Evolutionary conservation across 1,140 invertebrate species (phyloP).

Genomic region (Drosophila funebris): DNA sequence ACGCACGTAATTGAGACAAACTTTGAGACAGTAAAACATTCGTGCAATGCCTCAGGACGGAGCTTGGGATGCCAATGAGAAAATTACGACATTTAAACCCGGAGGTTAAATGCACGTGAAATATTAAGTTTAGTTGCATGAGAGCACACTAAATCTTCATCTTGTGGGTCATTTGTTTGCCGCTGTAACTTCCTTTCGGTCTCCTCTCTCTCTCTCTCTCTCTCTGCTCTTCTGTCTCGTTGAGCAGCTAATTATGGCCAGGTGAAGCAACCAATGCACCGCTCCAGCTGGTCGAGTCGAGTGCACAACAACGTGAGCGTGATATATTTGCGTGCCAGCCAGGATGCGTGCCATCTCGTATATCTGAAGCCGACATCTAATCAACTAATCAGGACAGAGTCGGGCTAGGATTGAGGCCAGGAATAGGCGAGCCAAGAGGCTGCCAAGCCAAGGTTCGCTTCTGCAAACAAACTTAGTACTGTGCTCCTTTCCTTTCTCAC

Average conservation of each 20-base stretch:
- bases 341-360: slow-evolving; percentile 93
- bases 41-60: slow-evolving; percentile 43
- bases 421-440: neutral
- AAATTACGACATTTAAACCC: slow-evolving; percentile 80
- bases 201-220: neutral
- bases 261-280: slow-evolving; percentile 85
- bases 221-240: slow-evolving; percentile 1
- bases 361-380: slow-evolving; percentile 93
- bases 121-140: slow-evolving; percentile 80
- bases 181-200: neutral
- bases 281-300: slow-evolving; percentile 93
- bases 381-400: slow-evolving; percentile 84
- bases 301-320: slow-evolving; percentile 93
- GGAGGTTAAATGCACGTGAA: slow-evolving; percentile 80
- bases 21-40: slow-evolving; percentile 79
- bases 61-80: slow-evolving; percentile 62
- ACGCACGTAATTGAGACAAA: slow-evolving; percentile 81
- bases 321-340: slow-evolving; percentile 94
- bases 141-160: slow-evolving; percentile 76
- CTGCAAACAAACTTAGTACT: no score
- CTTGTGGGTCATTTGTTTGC: slow-evolving; percentile 70
- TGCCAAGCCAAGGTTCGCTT: neutral
- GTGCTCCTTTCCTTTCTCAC: no score
- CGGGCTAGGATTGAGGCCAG: slow-evolving; percentile 93
- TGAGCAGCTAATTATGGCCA: slow-evolving; percentile 46